Evolutionary conservation across 2,888 invertebrate species (phyloP).

Genomic region (Anodontia alba): DNA sequence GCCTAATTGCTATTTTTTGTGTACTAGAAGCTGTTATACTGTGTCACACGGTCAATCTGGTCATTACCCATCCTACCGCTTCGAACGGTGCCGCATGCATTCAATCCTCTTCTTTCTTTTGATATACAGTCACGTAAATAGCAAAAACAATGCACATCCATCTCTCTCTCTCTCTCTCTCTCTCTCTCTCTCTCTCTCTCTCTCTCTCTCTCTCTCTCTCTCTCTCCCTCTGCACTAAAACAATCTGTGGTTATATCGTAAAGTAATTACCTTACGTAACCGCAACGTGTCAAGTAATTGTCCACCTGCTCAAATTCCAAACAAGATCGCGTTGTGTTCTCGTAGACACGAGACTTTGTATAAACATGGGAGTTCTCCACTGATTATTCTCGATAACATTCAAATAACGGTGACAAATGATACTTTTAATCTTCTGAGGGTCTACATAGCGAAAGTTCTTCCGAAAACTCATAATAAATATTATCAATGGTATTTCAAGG

Average conservation of each 20-base stretch:
- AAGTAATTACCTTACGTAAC: not conserved
- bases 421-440: slow-evolving; percentile 19
- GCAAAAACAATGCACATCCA: too few species aligned
- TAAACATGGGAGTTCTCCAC: slow-evolving; percentile 57
- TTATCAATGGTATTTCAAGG: slow-evolving; percentile 27
- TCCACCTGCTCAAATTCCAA: slow-evolving; percentile 39
- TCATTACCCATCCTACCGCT: too few species aligned
- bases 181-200: too few species aligned
- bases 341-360: slow-evolving; percentile 64
- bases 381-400: slow-evolving; percentile 54
- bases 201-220: too few species aligned
- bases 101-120: too few species aligned
- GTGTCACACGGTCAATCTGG: too few species aligned
- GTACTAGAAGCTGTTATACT: too few species aligned
- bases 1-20: too few species aligned
- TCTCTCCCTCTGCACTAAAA: too few species aligned
- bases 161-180: too few species aligned
- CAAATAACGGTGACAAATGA: slow-evolving; percentile 53
- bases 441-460: slow-evolving; percentile 16
- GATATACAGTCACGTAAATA: too few species aligned
- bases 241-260: not conserved
- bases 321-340: slow-evolving; percentile 42
- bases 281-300: slow-evolving; percentile 11
- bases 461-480: slow-evolving; percentile 18
- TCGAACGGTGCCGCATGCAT: too few species aligned